phyloP scores from a whole-genome alignment of 2,888 invertebrate species.

The Drosophila prostipennis region DNA sequence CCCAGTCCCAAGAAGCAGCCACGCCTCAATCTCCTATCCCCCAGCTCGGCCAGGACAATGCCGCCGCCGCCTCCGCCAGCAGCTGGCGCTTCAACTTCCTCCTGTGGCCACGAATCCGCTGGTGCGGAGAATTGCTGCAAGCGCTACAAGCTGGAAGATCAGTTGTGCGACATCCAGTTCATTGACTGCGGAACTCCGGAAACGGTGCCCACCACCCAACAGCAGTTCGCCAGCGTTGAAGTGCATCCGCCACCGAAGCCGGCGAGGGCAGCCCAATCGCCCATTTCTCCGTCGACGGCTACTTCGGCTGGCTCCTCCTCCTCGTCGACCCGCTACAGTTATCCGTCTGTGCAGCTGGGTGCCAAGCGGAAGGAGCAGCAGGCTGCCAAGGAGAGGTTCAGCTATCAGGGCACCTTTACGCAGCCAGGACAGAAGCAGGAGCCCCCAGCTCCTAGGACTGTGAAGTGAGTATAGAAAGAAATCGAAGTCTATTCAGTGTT shows the following conservation, averaged over 20 bases:
- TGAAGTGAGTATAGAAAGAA: conserved; percentile 24
- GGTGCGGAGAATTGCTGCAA: conserved; percentile 86
- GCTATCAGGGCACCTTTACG: conserved; percentile 82
- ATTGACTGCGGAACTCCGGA: conserved; percentile 92
- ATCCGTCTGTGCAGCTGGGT: conserved; percentile 83
- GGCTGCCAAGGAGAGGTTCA: conserved; percentile 82
- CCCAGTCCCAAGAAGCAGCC: conserved; percentile 88
- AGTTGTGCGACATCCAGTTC: conserved; percentile 91
- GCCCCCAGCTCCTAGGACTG: conserved; percentile 4
- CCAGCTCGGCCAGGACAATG: conserved; percentile 71
- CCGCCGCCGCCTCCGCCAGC: conserved; percentile 52
- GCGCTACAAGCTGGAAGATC: conserved; percentile 90
- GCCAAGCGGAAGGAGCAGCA: conserved; percentile 83
- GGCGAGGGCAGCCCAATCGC: conserved; percentile 50
- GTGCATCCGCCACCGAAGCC: conserved; percentile 83
- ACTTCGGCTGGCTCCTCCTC: conserved; percentile 53
- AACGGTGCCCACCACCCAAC: conserved; percentile 84
- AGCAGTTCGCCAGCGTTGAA: conserved; percentile 83
- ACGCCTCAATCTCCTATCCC: conserved; percentile 84
- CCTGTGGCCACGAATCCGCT: conserved; percentile 74
- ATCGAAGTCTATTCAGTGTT: background rate
- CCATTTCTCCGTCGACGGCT: conserved; percentile 39
- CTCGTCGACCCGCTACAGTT: conserved; percentile 77
- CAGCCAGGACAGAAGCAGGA: conserved; percentile 44
- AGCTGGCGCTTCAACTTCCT: conserved; percentile 18